phyloP scores from a whole-genome alignment of 1,140 invertebrate species.

The Heliconius melpomene region DNA sequence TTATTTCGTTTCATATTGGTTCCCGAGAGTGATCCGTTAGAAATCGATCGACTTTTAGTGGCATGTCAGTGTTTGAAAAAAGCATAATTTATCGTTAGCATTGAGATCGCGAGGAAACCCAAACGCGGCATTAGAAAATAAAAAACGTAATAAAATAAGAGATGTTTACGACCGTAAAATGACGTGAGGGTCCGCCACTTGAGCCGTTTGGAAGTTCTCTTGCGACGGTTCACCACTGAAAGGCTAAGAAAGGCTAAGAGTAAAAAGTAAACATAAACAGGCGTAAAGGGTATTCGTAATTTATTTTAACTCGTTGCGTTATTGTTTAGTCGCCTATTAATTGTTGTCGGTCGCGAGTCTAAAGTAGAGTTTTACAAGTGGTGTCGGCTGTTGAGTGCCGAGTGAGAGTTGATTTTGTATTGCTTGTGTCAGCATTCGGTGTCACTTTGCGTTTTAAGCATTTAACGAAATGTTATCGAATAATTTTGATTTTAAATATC shows the following conservation, averaged over 20 bases:
- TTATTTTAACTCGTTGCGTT: conserved; percentile 71
- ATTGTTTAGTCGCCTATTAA: conserved; percentile 66
- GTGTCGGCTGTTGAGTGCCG: conserved; percentile 54
- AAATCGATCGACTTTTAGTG: conserved; percentile 79
- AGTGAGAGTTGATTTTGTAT: too few relatives aligned
- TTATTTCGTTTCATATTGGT: conserved; percentile 73
- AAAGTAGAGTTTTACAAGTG: conserved; percentile 64
- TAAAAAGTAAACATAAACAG: conserved; percentile 38
- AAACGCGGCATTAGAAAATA: conserved; percentile 77
- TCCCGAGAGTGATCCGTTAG: conserved; percentile 77
- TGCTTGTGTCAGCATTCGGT: conserved; percentile 67
- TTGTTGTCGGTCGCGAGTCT: conserved; percentile 65
- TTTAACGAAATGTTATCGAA: neutral
- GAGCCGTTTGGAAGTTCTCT: conserved; percentile 59
- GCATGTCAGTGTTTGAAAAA: conserved; percentile 78
- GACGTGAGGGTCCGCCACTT: conserved; percentile 67
- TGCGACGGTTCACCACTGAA: conserved; percentile 44
- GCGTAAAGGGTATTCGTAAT: conserved; percentile 63
- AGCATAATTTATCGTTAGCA: conserved; percentile 79
- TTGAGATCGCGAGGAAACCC: conserved; percentile 76
- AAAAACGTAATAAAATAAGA: conserved; percentile 77
- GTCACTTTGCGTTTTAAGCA: neutral
- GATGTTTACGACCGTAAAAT: conserved; percentile 79
- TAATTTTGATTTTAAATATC: neutral
- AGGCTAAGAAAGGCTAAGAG: conserved; percentile 31